Percentiles rank a stretch among this genome's conserved stretches.
phyloP scores from a whole-genome alignment of 64 coral and sea anemone genomes.

The Anthopleura sola region DNA sequence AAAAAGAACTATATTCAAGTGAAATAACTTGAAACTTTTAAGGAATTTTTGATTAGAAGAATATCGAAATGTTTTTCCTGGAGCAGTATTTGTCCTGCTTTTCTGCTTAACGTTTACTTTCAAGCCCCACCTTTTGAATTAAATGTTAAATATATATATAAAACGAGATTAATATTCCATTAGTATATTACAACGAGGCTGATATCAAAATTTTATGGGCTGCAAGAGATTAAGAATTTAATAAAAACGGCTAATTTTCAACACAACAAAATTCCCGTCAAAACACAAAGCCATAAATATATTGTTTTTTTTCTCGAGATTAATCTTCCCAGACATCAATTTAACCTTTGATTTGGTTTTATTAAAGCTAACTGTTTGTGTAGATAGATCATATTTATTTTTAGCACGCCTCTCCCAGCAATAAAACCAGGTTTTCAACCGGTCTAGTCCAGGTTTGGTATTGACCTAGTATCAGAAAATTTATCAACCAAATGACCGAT shows the following conservation, averaged over 20 bases:
- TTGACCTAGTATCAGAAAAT: background rate
- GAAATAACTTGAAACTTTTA: too few relatives aligned
- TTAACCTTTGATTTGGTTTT: constrained; percentile 5
- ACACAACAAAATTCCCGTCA: background rate
- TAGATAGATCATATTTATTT: background rate
- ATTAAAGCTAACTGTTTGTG: background rate
- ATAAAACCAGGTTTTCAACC: background rate
- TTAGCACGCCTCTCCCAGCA: background rate
- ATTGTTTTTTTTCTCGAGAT: background rate
- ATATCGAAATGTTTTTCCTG: too few relatives aligned
- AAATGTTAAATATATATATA: too few relatives aligned
- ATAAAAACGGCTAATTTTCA: background rate
- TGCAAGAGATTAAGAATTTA: background rate
- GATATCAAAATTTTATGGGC: background rate
- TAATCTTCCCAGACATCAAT: background rate
- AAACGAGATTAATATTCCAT: too few relatives aligned
- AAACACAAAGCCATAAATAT: background rate
- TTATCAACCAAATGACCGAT: background rate
- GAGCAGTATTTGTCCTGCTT: too few relatives aligned
- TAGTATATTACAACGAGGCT: too few relatives aligned
- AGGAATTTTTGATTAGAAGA: too few relatives aligned
- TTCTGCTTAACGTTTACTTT: too few relatives aligned
- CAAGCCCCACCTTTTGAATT: too few relatives aligned
- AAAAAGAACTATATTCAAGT: too few relatives aligned
- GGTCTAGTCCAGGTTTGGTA: background rate